Conservation (phyloP, 2,888 invertebrate genomes). For the Nysson spinosus region DNA sequence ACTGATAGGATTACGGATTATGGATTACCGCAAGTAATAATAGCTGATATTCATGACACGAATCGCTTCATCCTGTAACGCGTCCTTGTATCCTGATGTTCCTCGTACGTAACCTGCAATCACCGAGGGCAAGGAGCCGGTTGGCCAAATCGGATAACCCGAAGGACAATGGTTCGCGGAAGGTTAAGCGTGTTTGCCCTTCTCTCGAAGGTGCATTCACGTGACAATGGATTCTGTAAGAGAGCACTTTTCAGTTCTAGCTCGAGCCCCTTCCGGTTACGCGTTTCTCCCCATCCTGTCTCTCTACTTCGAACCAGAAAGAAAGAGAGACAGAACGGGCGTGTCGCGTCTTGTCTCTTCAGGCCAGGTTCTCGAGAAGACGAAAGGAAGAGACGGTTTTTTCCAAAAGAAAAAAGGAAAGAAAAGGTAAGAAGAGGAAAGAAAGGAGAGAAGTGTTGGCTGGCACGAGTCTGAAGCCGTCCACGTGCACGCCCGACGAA, state of each 20-base stretch:
- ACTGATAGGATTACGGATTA: constrained; percentile 37
- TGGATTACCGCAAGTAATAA: too few species aligned
- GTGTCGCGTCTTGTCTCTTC: too few species aligned
- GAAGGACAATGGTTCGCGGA: constrained; percentile 73
- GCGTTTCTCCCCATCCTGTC: background rate
- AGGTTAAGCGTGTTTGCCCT: constrained; percentile 77
- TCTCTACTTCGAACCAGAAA: constrained; percentile 10
- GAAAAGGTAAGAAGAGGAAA: constrained; percentile 1
- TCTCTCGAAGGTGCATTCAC: constrained; percentile 75
- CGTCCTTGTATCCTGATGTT: too few species aligned
- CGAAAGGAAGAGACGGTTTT: constrained; percentile 6
- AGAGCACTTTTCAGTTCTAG: constrained; percentile 67
- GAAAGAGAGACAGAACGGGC: background rate
- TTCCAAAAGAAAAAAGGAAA: background rate
- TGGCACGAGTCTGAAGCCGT: constrained; percentile 44
- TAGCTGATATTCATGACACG: too few species aligned
- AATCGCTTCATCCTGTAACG: too few species aligned
- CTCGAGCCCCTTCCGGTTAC: constrained; percentile 3
- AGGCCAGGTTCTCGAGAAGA: background rate
- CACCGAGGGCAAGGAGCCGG: too few species aligned
- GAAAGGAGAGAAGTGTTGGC: background rate
- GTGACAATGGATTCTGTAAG: constrained; percentile 69
- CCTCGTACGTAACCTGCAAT: too few species aligned
- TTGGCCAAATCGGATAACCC: constrained; percentile 76
- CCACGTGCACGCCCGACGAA: constrained; percentile 55